A percentile compares a stretch with the other conserved stretches of the same genome.
Evolutionary conservation across 2,113 vertebrate species (phyloP).

Genomic region (Numida meleagris): DNA sequence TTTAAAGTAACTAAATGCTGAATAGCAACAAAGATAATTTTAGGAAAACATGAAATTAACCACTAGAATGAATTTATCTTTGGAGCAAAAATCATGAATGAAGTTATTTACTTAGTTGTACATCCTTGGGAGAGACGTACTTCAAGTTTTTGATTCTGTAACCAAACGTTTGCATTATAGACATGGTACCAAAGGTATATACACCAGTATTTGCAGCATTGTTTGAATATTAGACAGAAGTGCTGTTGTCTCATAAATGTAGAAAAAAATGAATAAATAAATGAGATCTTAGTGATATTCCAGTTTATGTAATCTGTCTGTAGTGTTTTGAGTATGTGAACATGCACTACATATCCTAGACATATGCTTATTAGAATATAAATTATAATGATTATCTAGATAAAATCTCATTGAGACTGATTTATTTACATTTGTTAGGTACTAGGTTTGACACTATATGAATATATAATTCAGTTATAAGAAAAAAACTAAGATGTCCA

Average conservation of each 20-base stretch:
- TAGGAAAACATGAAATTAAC: slow-evolving; percentile 61
- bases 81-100: slow-evolving; percentile 34
- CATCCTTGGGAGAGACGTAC: slow-evolving; percentile 17
- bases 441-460: not conserved
- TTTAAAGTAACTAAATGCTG: slow-evolving; percentile 40
- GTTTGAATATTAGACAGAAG: not conserved
- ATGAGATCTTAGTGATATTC: not conserved
- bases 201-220: not conserved
- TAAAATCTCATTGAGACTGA: not conserved
- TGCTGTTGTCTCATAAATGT: not conserved
- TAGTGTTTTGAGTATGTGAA: not conserved
- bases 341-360: not conserved
- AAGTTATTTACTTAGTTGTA: slow-evolving; percentile 42
- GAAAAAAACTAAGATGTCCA: not conserved
- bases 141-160: slow-evolving; percentile 38
- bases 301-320: not conserved
- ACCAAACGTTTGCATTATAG: slow-evolving; percentile 33
- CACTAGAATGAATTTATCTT: slow-evolving; percentile 53
- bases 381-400: not conserved
- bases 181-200: not conserved
- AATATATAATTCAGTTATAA: not conserved
- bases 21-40: slow-evolving; percentile 57
- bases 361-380: not conserved
- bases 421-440: not conserved
- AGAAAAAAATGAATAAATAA: not conserved